Base-by-base conservation (phyloP, 2,113 vertebrate species). In the Psittacula cyanocephala region DNA sequence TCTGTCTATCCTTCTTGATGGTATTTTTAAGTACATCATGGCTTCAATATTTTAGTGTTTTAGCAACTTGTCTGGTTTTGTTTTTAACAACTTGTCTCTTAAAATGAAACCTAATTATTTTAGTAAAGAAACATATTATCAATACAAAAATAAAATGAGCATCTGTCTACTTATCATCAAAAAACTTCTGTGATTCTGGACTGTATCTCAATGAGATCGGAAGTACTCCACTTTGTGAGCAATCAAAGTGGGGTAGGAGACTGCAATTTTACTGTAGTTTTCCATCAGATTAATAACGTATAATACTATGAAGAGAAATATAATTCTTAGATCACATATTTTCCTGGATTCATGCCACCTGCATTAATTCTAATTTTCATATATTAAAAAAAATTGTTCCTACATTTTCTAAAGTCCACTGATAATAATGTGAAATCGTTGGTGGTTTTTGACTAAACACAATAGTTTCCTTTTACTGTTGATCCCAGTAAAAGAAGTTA, bases 81-180 rank as follows among this genome's bases (percentile, higher is more conserved):
- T 96, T 95, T 97, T 94, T 88, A 93, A 94, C 90, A 94, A 95
- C 85, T 96, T 88, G 82, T 95, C 90, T 96, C 64, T 91, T 93
- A 88, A 95, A 93, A 88, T 90, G 82, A 92, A 94, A 77, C 47
- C 35, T 82, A 93, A 94, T 93, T 94, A 95, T 94, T 97, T 96
- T 90, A 86, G 88, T 95, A 84, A 78, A 93, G 90, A 96, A 96
- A 88, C 83, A 86, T 86, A 91, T 84, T 93, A 96, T 94, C 88
- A 52, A 91, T 91, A 90, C 68, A 94, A 95, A 94, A 93, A 93
- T 94, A 94, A 96, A 94, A 50, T 59, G 31, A 96, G 80, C 92
- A 96, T 90, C 89, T 94, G 82, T 57, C 78, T 97, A 81, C 90
- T 96, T 95, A 94, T 68, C 22, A 0, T 81, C 92, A 93, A 94